Conservation (phyloP, 2,797 vertebrate genomes). For the Molossus alvarezi region DNA sequence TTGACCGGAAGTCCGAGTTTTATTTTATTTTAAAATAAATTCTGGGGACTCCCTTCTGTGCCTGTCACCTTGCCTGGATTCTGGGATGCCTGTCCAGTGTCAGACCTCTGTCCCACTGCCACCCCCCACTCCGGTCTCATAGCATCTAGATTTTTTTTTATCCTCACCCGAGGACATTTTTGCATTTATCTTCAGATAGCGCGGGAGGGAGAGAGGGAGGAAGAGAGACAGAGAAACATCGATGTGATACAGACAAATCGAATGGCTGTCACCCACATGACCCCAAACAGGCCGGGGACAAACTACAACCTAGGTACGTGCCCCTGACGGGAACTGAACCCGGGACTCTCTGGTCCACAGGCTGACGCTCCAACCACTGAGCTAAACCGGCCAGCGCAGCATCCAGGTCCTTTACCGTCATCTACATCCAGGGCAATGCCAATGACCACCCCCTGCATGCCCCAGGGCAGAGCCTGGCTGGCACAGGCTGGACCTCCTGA, state of each 20-base stretch:
- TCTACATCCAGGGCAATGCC: not conserved
- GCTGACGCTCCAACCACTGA: too few relatives aligned
- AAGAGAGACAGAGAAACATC: too few relatives aligned
- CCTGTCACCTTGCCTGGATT: not conserved
- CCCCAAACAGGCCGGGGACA: too few relatives aligned
- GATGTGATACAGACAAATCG: too few relatives aligned
- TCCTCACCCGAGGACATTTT: too few relatives aligned
- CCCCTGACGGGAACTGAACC: too few relatives aligned
- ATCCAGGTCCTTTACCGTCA: not conserved
- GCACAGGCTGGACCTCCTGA: not conserved
- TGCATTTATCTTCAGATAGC: too few relatives aligned
- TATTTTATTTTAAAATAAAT: conserved; percentile 38
- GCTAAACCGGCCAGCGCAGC: not conserved
- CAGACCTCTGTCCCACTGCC: not conserved
- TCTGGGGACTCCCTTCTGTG: not conserved
- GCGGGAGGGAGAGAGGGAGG: too few relatives aligned
- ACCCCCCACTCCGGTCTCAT: not conserved
- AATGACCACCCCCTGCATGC: not conserved
- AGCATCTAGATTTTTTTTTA: not conserved
- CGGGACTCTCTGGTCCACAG: too few relatives aligned
- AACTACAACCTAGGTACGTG: too few relatives aligned
- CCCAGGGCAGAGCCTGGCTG: not conserved
- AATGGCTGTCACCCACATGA: too few relatives aligned
- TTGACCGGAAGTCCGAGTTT: not conserved
- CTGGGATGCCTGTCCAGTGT: not conserved